Percentiles rank a stretch among this genome's conserved stretches.
Conservation (phyloP, 2,888 invertebrate species). For the Lordiphosa fenestrarum region DNA sequence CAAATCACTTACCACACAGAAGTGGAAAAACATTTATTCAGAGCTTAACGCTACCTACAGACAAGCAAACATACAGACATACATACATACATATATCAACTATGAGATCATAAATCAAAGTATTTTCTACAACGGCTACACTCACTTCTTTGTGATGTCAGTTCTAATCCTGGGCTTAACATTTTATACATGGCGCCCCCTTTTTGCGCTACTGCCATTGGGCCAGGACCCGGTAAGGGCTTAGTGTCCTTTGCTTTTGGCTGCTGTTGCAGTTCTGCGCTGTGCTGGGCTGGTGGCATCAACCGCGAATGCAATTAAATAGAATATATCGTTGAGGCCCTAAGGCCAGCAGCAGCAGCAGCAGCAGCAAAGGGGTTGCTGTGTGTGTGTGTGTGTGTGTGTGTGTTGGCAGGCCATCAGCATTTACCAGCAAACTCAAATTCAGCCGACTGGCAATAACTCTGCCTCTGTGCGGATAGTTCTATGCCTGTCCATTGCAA, state of each 20-base stretch:
- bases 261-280: slow-evolving; percentile 15
- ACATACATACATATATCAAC: no score
- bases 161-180: slow-evolving; percentile 55
- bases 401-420: slow-evolving; percentile 10
- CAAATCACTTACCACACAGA: no score
- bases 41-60: no score
- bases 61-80: no score
- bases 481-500: slow-evolving; percentile 52
- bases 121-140: neutral
- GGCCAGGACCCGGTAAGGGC: slow-evolving; percentile 21
- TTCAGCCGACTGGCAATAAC: slow-evolving; percentile 65
- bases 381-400: slow-evolving; percentile 11
- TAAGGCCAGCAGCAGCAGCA: no score
- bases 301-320: slow-evolving; percentile 69
- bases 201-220: slow-evolving; percentile 17
- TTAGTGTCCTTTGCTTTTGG: slow-evolving; percentile 50
- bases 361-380: slow-evolving; percentile 16
- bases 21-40: no score
- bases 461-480: slow-evolving; percentile 26
- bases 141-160: slow-evolving; percentile 29
- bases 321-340: slow-evolving; percentile 63
- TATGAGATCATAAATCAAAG: no score
- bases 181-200: slow-evolving; percentile 28
- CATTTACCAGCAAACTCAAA: slow-evolving; percentile 51
- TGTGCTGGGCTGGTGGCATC: slow-evolving; percentile 26